Base-by-base conservation (phyloP, 2,888 invertebrate species). In the Diarsia rubi region DNA sequence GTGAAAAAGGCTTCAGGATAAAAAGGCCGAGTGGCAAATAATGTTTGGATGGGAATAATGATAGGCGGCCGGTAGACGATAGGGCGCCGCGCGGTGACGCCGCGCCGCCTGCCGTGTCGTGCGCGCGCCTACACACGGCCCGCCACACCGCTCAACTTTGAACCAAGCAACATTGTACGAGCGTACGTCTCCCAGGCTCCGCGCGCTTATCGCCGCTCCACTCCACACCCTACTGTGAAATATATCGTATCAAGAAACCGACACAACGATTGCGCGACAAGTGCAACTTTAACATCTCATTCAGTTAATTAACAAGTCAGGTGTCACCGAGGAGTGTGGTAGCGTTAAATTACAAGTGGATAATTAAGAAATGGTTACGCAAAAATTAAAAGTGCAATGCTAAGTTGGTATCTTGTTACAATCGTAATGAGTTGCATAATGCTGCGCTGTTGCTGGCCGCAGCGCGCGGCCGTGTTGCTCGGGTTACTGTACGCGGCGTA, bases 1-100 rank as follows among this genome's bases (percentile, higher is more conserved):
- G 78, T 80, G 78, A 73, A 84, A 87, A 81, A 78, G 78, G 79
- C 80, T 86, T 88, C 80, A 85, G 85, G 87, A 84, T 83, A 84
- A 87, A 87, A 87, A 85, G 82, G 79, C 84, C 62, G 83, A 83
- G 81, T 83, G 83, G 85, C 83, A 88, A 86, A 87, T 86, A 87
- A 85, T 84, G 90, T 90, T 92, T 91, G 90, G 93, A 92, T 92
- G 93, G 91, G 88, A 93, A 92, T 92, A 93, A 92, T 94, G 93
- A 92, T 92, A 94, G 93, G 92, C 92, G 91, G 92, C 75, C 88
- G 93, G 95, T 91, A 96, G 96, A 96, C 96, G 93, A 89, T 87
- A 94, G 95, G 96, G 96, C 96, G 96, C 96, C 96, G 93, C 84
- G 89, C 86, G 78, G 87, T 86, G 94, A 90, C 95, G 94, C 94